phyloP scores from a whole-genome alignment of 1,140 invertebrate genomes.

The Pogonomyrmex californicus region DNA sequence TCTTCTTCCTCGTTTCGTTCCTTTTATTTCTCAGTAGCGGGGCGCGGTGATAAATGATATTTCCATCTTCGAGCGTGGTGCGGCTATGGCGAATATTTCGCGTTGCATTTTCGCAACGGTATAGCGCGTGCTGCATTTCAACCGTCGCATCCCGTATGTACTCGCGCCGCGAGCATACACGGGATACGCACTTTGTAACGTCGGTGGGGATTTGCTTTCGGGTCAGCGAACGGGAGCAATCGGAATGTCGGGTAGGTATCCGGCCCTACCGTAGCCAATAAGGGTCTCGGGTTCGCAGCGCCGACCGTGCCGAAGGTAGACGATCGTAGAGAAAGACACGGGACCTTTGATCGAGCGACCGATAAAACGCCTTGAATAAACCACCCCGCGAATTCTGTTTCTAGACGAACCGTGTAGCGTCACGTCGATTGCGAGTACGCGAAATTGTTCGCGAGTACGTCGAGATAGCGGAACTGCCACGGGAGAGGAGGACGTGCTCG shows the following conservation, averaged over 20 bases:
- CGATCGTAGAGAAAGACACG: conserved; percentile 40
- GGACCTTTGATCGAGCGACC: conserved; percentile 42
- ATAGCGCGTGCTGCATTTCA: conserved; percentile 27
- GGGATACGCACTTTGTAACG: conserved; percentile 33
- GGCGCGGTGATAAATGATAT: neutral
- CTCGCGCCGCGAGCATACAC: conserved; percentile 23
- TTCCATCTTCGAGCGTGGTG: conserved; percentile 47
- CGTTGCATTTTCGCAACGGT: neutral
- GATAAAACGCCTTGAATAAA: conserved; percentile 46
- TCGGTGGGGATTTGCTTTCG: conserved; percentile 61
- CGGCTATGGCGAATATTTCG: conserved; percentile 21
- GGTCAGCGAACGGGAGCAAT: conserved; percentile 63
- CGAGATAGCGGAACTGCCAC: conserved; percentile 37
- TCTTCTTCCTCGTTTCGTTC: neutral
- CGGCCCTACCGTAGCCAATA: conserved; percentile 55
- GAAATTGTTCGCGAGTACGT: conserved; percentile 46
- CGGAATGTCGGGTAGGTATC: conserved; percentile 56
- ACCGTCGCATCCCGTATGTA: neutral
- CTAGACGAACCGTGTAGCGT: neutral
- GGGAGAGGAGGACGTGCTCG: conserved; percentile 9
- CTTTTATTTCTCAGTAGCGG: neutral
- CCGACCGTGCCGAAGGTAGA: conserved; percentile 22
- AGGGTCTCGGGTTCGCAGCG: conserved; percentile 11
- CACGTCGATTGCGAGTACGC: conserved; percentile 12
- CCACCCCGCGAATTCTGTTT: conserved; percentile 43